Evolutionary conservation across 2,888 invertebrate species (phyloP).

Genomic region (Siphlonurus alternatus): DNA sequence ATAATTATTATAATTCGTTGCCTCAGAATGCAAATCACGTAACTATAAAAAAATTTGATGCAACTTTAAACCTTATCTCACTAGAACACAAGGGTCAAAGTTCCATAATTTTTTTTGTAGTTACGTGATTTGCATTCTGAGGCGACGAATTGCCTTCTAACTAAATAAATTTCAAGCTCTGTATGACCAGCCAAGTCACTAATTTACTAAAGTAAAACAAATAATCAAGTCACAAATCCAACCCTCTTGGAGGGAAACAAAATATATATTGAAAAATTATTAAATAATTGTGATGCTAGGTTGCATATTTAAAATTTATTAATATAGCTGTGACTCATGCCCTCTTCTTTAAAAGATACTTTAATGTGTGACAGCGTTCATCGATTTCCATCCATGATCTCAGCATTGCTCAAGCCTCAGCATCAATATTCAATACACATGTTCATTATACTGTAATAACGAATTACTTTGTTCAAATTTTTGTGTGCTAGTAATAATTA

Average conservation of each 20-base stretch:
- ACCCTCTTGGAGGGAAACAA: neutral
- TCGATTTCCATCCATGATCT: neutral
- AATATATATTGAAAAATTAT: neutral
- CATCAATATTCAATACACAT: neutral
- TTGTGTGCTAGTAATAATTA: too few relatives aligned
- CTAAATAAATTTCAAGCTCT: neutral
- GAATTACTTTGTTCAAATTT: too few relatives aligned
- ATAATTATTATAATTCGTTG: too few relatives aligned
- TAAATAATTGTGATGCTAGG: neutral
- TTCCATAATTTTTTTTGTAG: too few relatives aligned
- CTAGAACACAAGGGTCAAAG: too few relatives aligned
- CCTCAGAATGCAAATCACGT: too few relatives aligned
- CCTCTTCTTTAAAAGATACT: neutral
- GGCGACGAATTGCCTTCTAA: too few relatives aligned
- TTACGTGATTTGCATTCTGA: too few relatives aligned
- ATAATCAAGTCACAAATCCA: too few relatives aligned
- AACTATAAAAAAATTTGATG: too few relatives aligned
- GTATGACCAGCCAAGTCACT: neutral
- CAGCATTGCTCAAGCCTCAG: neutral
- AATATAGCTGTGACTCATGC: neutral
- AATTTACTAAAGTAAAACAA: neutral
- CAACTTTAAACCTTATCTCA: too few relatives aligned
- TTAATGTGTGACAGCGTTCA: neutral
- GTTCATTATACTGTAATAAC: too few relatives aligned
- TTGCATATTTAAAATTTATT: neutral